phyloP scores from a whole-genome alignment of 1,140 invertebrate genomes.

The Calycopis cecrops region DNA sequence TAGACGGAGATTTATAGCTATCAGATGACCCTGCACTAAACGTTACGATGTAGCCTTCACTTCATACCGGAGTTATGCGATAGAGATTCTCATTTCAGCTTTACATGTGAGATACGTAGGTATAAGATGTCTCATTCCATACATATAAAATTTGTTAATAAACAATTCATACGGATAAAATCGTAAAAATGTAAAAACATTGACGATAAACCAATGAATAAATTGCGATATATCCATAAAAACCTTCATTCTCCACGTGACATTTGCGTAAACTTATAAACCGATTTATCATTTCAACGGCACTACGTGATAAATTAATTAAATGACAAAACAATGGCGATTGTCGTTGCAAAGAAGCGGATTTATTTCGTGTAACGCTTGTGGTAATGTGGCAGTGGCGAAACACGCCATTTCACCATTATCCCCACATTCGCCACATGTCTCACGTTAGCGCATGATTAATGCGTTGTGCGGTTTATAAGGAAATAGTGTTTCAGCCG shows the following conservation, averaged over 20 bases:
- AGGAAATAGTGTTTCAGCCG: conserved; percentile 21
- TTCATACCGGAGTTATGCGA: no score
- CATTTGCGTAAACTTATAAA: not conserved
- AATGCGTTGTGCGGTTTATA: conserved; percentile 30
- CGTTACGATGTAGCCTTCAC: no score
- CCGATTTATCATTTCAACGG: not conserved
- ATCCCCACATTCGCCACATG: conserved; percentile 32
- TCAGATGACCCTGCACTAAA: no score
- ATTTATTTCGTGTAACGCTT: conserved; percentile 35
- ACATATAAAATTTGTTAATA: no score
- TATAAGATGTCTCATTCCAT: no score
- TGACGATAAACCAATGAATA: no score
- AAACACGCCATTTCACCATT: conserved; percentile 55
- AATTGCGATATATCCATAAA: no score
- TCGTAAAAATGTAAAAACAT: no score
- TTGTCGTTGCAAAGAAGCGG: conserved; percentile 41
- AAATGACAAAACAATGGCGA: not conserved
- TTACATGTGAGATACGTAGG: no score
- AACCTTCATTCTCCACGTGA: not conserved
- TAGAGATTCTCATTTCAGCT: no score
- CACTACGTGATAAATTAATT: not conserved
- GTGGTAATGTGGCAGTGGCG: conserved; percentile 40
- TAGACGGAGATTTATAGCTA: no score
- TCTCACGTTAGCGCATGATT: conserved; percentile 36
- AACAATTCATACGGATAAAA: no score